Base-by-base conservation (phyloP, 2,113 vertebrate genomes). In the Empidonax traillii region DNA sequence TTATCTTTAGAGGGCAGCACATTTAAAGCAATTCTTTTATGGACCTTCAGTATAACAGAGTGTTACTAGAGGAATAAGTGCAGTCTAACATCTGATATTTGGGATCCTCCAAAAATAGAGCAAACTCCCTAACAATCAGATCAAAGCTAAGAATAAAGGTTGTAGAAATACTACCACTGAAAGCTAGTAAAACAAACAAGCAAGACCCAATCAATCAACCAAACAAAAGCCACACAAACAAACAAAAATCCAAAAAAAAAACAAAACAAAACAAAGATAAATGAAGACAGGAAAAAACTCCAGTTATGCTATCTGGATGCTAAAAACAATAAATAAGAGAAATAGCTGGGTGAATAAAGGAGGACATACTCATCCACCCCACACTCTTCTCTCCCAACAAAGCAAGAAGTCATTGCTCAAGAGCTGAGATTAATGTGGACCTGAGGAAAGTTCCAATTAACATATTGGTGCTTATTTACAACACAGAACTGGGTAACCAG, bases 11-110 rank as follows among this genome's bases (percentile, higher is more conserved):
- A 39, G 89, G 62, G 39, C 27, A 89, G 83, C 59, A 74, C 46
- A 84, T 75, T 74, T 74, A 80, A 89, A 89, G 86, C 30, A 76
- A 67, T 63, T 52, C 33, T 90, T 76, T 89, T 58, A 85, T 22
- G 12, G 59, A 55, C 46, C 8, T 33, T 39, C 52, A 87, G 11
- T 71, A 24, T 59, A 89, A 77, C 30, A 63, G 21, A 83, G 21
- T 12, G 9, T 33, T 63, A 53, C 30, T 66, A 74, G 31, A 88
- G 33, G 5, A 92, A 16, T 46, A 85, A 66, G 30, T 66, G 47
- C 18, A 51, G 27, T 39, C n/a, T 59, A 80, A 89, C 5, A 37
- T 22, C 39, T 74, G 52, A 68, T 37, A 65, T 27, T 20, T 49
- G 67, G 6, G 12, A 88, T 66, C 25, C 39, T 74, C 49, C 33